phyloP scores from a whole-genome alignment of 2,113 vertebrate genomes.

The Rhinolophus ferrumequinum region DNA sequence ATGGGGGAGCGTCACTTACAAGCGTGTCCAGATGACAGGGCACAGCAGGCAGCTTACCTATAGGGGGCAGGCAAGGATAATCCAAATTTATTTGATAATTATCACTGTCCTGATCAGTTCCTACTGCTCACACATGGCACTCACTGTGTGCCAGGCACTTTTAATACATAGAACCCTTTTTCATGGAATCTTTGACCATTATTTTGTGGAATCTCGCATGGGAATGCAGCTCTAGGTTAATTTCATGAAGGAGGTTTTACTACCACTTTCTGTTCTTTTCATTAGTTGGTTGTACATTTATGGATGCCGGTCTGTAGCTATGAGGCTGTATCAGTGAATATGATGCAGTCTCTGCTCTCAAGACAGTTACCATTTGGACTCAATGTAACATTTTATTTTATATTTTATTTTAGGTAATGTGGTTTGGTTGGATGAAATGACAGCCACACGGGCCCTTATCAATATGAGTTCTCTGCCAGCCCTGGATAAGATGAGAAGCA shows the following conservation, averaged over 20 bases:
- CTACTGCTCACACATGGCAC: background rate
- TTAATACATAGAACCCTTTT: background rate
- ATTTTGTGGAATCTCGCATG: slow-evolving; percentile 7
- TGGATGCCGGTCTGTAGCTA: background rate
- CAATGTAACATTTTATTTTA: slow-evolving; percentile 47
- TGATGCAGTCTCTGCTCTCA: background rate
- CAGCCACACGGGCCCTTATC: slow-evolving; percentile 93
- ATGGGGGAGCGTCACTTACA: background rate
- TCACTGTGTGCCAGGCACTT: background rate
- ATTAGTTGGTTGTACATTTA: background rate
- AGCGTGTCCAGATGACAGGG: background rate
- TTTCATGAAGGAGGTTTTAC: slow-evolving; percentile 18
- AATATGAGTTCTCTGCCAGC: slow-evolving; percentile 94
- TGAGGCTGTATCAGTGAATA: background rate
- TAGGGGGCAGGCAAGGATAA: background rate
- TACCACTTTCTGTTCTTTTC: background rate
- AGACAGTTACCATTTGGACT: background rate
- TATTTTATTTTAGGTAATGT: slow-evolving; percentile 92
- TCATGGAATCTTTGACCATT: background rate
- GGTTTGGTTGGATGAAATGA: slow-evolving; percentile 98
- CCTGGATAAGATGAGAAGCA: slow-evolving; percentile 84
- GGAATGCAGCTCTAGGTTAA: background rate
- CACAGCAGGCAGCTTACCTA: background rate
- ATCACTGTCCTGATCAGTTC: background rate
- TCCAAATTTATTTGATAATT: background rate